Conservation (phyloP, 2,113 vertebrate species). For the Hassar affinis region DNA sequence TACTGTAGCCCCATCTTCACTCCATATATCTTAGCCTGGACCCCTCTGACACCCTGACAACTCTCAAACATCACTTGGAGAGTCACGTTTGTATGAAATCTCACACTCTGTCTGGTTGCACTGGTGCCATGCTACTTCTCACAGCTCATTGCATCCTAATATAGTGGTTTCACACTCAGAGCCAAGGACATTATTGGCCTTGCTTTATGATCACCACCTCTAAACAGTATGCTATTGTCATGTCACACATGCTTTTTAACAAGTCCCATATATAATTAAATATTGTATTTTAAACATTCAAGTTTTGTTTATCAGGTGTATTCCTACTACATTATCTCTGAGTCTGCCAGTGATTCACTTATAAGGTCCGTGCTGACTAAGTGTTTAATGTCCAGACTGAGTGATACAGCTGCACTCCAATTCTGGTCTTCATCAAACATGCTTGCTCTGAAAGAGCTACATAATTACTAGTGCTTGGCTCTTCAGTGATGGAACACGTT, state of each 20-base stretch:
- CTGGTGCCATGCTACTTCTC: conserved; percentile 47
- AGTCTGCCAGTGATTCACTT: too few relatives aligned
- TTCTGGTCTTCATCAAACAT: too few relatives aligned
- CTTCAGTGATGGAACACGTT: too few relatives aligned
- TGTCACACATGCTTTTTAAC: neutral
- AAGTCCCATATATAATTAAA: neutral
- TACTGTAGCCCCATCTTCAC: conserved; percentile 43
- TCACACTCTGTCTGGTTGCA: conserved; percentile 50
- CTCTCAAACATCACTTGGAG: conserved; percentile 45
- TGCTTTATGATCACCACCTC: neutral
- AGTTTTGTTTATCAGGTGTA: neutral
- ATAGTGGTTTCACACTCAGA: conserved; percentile 1
- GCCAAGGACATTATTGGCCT: neutral
- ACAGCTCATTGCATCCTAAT: conserved; percentile 15
- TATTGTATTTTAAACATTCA: neutral
- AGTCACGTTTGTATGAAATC: conserved; percentile 43
- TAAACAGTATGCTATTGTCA: neutral
- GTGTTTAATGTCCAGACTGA: too few relatives aligned
- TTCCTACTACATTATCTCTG: neutral
- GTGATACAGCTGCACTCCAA: too few relatives aligned
- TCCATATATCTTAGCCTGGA: conserved; percentile 40
- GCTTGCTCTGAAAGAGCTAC: too few relatives aligned
- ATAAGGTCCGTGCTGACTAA: too few relatives aligned
- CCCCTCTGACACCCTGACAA: conserved; percentile 51
- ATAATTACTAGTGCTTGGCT: too few relatives aligned